These are phyloP conservation scores for Chloropsis hardwickii DNA, from an alignment of 2,113 vertebrate species.

Conservation along the genomic window DNA sequence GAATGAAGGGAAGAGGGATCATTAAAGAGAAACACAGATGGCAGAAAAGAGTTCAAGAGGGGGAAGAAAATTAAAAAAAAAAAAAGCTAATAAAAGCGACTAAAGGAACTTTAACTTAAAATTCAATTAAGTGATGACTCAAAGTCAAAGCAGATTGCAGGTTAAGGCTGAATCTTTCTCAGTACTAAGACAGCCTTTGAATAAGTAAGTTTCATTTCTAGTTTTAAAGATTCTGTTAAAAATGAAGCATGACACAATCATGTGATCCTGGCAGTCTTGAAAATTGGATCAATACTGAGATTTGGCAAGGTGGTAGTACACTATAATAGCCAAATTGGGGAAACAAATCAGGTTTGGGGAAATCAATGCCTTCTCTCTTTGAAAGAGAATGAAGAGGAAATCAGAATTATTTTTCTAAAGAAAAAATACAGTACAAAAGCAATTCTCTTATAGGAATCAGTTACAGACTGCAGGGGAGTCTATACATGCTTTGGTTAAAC, in stretches of 20 bases:
- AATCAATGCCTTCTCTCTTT: background rate
- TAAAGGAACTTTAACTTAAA: background rate
- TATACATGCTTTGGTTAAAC: background rate
- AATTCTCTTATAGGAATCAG: background rate
- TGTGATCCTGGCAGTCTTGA: background rate
- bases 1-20: background rate
- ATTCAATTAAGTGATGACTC: background rate
- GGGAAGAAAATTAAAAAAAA: rapidly evolving
- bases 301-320: background rate
- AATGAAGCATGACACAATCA: background rate
- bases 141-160: background rate
- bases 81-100: background rate
- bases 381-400: background rate
- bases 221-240: background rate
- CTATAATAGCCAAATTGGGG: background rate
- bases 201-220: background rate
- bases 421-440: background rate
- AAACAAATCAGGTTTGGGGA: background rate
- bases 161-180: background rate
- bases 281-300: background rate
- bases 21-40: background rate
- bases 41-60: background rate
- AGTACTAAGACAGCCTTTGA: background rate
- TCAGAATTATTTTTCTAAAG: background rate
- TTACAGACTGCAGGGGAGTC: background rate